Evolutionary conservation across 2,113 vertebrate genomes (phyloP), one percentile per base, ranked within the genome.

Genomic region (Lagopus muta): DNA sequence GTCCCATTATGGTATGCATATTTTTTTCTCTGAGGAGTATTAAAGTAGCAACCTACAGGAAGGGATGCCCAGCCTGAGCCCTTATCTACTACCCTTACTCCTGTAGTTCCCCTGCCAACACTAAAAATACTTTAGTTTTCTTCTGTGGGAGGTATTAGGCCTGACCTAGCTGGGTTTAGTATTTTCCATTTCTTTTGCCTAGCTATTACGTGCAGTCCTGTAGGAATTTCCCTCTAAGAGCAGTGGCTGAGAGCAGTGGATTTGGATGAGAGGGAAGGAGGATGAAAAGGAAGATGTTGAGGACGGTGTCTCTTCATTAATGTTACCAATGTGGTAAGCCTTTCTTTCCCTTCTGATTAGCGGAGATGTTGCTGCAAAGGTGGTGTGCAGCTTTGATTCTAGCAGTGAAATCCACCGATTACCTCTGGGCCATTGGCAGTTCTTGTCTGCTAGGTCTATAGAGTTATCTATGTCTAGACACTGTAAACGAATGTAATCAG

Each of bases 341-440:
- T 79, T 32, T 42, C 25, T 82, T 82, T 36, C 73, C 7, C n/a
- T 84, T 87, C 71, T 83, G 10, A 34, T 72, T 92, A 90, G 54
- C 47, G 93, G 89, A 92, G 47, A 57, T 73, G 47, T 38, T 93
- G 66, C 75, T 87, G 52, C 61, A 77, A 86, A 76, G 15, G 36
- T 20, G 2, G 1, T 66, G 43, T 43, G 28, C 32, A 65, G 32
- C 20, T 95, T 65, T 85, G 38, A 11, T 82, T 96, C 67, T 38
- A 47, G 57, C 50, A 78, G 71, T 60, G 85, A 95, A 97, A 90
- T 71, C n/a, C n/a, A 83, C 14, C 60, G 61, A 57, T 52, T 14
- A 43, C 14, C 8, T 64, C 82, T 80, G 65, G 55, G 65, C 45
- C n/a, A 22, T 10, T 32, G 40, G 48, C 20, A 54, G 61, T 61